Evolutionary conservation across 1,140 invertebrate genomes (phyloP), one percentile per base, ranked within the genome.

Genomic region (Diploscapter pachys): DNA sequence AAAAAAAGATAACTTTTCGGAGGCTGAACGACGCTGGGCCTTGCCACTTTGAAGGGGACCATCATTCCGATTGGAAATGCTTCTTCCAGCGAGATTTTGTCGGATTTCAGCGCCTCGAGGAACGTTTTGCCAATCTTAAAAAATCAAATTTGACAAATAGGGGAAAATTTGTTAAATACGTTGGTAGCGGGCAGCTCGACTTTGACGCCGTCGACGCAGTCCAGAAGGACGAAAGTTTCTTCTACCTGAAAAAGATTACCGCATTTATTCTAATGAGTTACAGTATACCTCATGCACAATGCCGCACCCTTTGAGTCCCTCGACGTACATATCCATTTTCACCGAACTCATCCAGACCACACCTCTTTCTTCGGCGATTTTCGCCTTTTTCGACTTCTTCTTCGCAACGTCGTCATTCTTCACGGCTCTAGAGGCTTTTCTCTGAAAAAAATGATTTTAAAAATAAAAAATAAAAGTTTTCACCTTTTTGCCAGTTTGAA

Each of bases 21-120:
- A 49, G 50, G 13, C 3, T 65, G 52, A 52, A 31, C 74, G 52
- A 56, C 6, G 6, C 31, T 66, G 5, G 55, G 50, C 3, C 72
- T 82, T 5, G 72, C 66, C 4, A 82, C 74, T 61, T 70, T 69
- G 72, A 82, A 84, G 3, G 81, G 76, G n/a, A 82, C 56, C 59
- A 76, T 69, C 59, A 84, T 82, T 5, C 81, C 81, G 50, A 82
- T 53, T 6, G 66, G 63, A 52, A 85, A 84, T 49, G 81, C 78
- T 13, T 84, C 81, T 49, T 84, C 77, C 13, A 86, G 61, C n/a
- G 74, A 61, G 3, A 76, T 75, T 5, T 75, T 59, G 0, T 71
- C 76, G 13, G 31, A 69, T 3, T 71, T 75, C 13, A 84, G 63
- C 54, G 66, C 59, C 0, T 65, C 69, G 3, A 70, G 69, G 65